Evolutionary conservation across 2,888 invertebrate species (phyloP).

Genomic region (Microdon myrmicae): DNA sequence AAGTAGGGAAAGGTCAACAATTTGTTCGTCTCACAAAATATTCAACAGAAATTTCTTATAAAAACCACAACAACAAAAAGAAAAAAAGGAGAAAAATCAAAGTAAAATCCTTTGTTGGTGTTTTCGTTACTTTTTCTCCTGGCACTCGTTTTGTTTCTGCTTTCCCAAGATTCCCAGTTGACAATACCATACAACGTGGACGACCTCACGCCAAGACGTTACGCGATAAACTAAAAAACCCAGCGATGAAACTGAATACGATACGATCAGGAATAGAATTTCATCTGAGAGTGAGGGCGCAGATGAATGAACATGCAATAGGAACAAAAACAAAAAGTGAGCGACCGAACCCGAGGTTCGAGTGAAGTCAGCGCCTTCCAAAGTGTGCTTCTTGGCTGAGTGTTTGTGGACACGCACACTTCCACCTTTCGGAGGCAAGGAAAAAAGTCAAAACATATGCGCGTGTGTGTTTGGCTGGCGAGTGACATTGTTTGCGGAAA

Average conservation of each 20-base stretch:
- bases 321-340: constrained; percentile 20
- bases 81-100: constrained; percentile 5
- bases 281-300: constrained; percentile 53
- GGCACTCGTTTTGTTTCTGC: constrained; percentile 1
- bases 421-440: not conserved
- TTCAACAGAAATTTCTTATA: constrained; percentile 4
- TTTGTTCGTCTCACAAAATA: constrained; percentile 8
- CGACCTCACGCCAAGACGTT: constrained; percentile 59
- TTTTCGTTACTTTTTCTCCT: constrained; percentile 42
- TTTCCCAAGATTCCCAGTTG: not conserved
- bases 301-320: constrained; percentile 36
- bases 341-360: constrained; percentile 8
- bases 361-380: constrained; percentile 35
- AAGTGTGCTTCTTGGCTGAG: not conserved
- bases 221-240: constrained; percentile 58
- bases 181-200: constrained; percentile 29
- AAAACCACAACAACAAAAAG: constrained; percentile 7
- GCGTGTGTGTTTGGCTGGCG: not conserved
- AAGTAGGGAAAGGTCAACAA: constrained; percentile 4
- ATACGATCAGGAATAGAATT: constrained; percentile 57
- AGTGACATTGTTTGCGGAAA: not conserved
- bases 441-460: not conserved
- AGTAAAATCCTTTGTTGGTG: constrained; percentile 53
- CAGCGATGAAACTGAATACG: constrained; percentile 55
- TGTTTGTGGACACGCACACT: constrained; percentile 15